phyloP scores from a whole-genome alignment of 2,888 invertebrate genomes.

The Cecidostiba fungosa region DNA sequence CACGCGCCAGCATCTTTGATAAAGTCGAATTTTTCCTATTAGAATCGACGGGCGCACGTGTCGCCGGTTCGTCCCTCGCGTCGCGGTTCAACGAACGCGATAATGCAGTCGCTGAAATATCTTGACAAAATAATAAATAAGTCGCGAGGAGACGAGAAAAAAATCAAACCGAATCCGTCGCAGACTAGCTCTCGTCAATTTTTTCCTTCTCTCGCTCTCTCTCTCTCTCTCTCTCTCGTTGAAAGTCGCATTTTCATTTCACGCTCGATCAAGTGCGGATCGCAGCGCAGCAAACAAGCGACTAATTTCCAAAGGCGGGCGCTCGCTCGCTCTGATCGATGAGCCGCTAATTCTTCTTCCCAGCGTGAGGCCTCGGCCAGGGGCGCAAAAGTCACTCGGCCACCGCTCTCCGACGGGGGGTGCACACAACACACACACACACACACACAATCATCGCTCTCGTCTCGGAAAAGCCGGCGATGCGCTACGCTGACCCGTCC shows the following conservation, averaged over 20 bases:
- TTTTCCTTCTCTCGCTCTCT: too few relatives aligned
- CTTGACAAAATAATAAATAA: constrained; percentile 53
- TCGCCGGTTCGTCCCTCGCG: not conserved
- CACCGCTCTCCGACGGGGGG: not conserved
- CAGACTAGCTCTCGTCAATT: too few relatives aligned
- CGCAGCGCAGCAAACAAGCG: constrained; percentile 46
- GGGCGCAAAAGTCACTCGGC: constrained; percentile 54
- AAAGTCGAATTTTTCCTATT: constrained; percentile 13
- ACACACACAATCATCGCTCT: not conserved
- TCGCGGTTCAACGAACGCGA: constrained; percentile 61
- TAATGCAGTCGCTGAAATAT: constrained; percentile 54
- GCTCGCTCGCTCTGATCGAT: constrained; percentile 41
- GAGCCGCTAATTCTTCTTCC: constrained; percentile 48
- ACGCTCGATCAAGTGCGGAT: constrained; percentile 35
- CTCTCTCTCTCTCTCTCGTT: too few relatives aligned
- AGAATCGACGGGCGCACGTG: not conserved
- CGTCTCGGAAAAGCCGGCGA: not conserved
- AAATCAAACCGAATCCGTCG: too few relatives aligned
- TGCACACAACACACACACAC: not conserved
- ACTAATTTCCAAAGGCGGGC: constrained; percentile 23
- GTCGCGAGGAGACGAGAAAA: constrained; percentile 2
- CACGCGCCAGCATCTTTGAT: not conserved
- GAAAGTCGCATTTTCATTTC: constrained; percentile 34
- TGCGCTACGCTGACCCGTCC: constrained; percentile 6
- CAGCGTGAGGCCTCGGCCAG: constrained; percentile 23